Evolutionary conservation across 2,888 invertebrate genomes (phyloP), one percentile per base, ranked within the genome.

Genomic region (Nematopogon swammerdamellus): DNA sequence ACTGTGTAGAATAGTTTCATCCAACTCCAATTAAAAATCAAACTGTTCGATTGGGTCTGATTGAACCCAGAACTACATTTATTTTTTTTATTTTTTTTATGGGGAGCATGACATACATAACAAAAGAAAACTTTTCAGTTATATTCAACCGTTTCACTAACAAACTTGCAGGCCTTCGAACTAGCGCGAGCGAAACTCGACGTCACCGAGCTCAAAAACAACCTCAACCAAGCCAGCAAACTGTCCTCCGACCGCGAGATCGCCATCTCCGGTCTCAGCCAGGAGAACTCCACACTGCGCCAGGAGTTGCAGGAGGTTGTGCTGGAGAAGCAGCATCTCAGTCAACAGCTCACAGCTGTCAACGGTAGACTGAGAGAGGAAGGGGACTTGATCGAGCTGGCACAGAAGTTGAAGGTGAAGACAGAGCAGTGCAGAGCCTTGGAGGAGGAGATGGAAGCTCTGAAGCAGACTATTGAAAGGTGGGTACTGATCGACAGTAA

Each of bases 171-270:
- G 80, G 79, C 76, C 49, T 72, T 83, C 56, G 80, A 84, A 55
- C 60, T 77, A 51, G 79, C 81, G 29, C 79, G 79, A 60, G 69
- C 75, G 1, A 69, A 70, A 36, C 55, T 84, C 5, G 82, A 84
- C 57, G 67, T 75, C 51, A 73, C 73, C 1, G 80, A 81, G 50
- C 60, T 76, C 16, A 65, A 61, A 51, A 70, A 63, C 54, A 67
- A 73, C 53, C 58, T 85, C 8, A 80, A 82, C 43, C 82, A 83
- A 16, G 81, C 83, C 45, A 72, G 67, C 18, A 81, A 77, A 53
- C 63, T 68, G 63, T 54, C 60, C 63, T 49, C 69, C 46, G 60
- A 72, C 57, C 58, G 59, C 49, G 68, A 69, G 49, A 51, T 61
- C 14, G 63, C 70, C 49, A 60, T 68, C 53, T 59, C 62, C 19